Evolutionary conservation across 2,797 vertebrate species (phyloP).

Genomic region (Nannoperca obscura): DNA sequence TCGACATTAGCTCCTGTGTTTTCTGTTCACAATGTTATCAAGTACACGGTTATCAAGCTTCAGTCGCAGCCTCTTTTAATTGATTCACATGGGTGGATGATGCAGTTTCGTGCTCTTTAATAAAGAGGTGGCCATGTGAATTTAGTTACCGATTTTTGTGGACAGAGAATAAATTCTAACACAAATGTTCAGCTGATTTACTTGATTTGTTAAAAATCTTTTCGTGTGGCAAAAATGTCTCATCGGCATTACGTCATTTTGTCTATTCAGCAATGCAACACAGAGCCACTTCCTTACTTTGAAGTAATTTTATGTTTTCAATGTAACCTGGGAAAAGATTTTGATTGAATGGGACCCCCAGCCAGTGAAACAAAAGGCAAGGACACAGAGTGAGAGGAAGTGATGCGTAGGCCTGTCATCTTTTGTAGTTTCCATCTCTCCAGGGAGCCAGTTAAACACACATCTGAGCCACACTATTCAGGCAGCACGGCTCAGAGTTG

Average conservation of each 20-base stretch:
- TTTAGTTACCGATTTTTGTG: slow-evolving; percentile 7
- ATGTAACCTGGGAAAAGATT: slow-evolving; percentile 49
- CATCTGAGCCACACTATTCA: slow-evolving; percentile 62
- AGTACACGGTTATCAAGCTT: slow-evolving; percentile 1
- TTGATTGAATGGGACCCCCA: slow-evolving; percentile 65
- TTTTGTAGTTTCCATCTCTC: slow-evolving; percentile 67
- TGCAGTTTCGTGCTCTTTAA: slow-evolving; percentile 27
- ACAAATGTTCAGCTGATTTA: slow-evolving; percentile 22
- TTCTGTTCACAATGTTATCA: slow-evolving; percentile 41
- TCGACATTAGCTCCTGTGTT: slow-evolving; percentile 43
- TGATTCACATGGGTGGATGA: background rate
- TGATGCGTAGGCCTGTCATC: slow-evolving; percentile 75
- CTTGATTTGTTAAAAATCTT: background rate
- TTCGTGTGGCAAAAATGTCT: slow-evolving; percentile 11
- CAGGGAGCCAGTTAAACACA: slow-evolving; percentile 77
- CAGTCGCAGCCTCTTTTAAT: slow-evolving; percentile 21
- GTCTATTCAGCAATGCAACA: slow-evolving; percentile 44
- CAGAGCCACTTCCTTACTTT: slow-evolving; percentile 29
- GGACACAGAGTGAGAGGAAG: slow-evolving; percentile 68
- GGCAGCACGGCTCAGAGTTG: slow-evolving; percentile 49
- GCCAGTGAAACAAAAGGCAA: slow-evolving; percentile 71
- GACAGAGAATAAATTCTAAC: background rate
- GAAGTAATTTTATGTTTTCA: slow-evolving; percentile 52
- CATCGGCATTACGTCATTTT: slow-evolving; percentile 35
- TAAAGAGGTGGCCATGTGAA: slow-evolving; percentile 9